These are phyloP conservation scores for Neoitamus cyanurus DNA, from an alignment of 2,888 invertebrate species.

Conservation along the genomic window DNA sequence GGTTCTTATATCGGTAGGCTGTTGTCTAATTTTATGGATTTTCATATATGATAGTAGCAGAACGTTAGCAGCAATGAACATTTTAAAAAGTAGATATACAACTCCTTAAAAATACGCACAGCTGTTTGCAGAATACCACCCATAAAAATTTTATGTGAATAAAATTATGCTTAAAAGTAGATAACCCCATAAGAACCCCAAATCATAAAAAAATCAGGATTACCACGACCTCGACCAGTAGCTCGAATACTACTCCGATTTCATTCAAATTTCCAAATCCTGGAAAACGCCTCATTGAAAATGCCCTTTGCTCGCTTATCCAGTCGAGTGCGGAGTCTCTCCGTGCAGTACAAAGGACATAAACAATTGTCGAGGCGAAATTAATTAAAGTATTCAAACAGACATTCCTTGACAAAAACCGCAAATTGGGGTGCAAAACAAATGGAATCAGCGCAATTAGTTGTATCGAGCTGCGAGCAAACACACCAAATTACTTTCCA, in stretches of 20 bases:
- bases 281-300: not conserved
- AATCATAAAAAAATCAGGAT: not conserved
- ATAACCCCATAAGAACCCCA: too few relatives aligned
- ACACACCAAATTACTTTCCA: conserved; percentile 27
- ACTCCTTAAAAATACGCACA: too few relatives aligned
- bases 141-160: too few relatives aligned
- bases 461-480: not conserved
- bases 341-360: not conserved
- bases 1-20: too few relatives aligned
- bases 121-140: too few relatives aligned
- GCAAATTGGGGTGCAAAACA: conserved; percentile 27
- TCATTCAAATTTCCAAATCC: not conserved
- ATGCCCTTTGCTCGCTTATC: not conserved
- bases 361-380: conserved; percentile 9
- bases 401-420: conserved; percentile 26
- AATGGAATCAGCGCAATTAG: conserved; percentile 36
- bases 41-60: too few relatives aligned
- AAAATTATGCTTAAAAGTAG: too few relatives aligned
- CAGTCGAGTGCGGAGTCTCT: not conserved
- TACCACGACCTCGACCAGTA: too few relatives aligned
- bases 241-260: not conserved
- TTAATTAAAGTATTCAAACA: conserved; percentile 39
- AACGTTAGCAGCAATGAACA: too few relatives aligned
- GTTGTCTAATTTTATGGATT: too few relatives aligned
- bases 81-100: too few relatives aligned